phyloP scores from a whole-genome alignment of 2,888 invertebrate species.

The Dermolepida albohirtum region DNA sequence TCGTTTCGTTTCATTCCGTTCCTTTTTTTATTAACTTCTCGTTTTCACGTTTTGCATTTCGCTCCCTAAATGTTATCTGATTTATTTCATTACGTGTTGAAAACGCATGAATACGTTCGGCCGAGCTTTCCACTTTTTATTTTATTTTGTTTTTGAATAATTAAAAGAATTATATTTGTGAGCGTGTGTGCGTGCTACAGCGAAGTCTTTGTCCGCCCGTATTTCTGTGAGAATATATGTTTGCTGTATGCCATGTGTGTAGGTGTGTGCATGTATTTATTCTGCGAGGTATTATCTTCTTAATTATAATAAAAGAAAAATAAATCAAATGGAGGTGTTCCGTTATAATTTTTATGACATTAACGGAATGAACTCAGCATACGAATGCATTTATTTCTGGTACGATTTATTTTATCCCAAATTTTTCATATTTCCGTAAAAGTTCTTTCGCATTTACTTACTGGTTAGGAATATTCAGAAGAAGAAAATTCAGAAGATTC shows the following conservation, averaged over 20 bases:
- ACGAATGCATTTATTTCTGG: too few relatives aligned
- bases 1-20: conserved; percentile 12
- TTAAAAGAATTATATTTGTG: conserved; percentile 32
- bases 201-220: neutral
- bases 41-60: conserved; percentile 39
- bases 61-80: conserved; percentile 47
- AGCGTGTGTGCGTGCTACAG: neutral
- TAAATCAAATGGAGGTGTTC: conserved; percentile 16
- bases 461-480: too few relatives aligned
- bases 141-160: conserved; percentile 34
- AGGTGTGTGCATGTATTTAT: conserved; percentile 20
- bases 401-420: too few relatives aligned
- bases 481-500: too few relatives aligned
- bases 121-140: conserved; percentile 15
- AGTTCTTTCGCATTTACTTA: too few relatives aligned
- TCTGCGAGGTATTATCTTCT: conserved; percentile 29
- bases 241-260: neutral
- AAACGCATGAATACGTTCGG: conserved; percentile 39
- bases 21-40: conserved; percentile 33
- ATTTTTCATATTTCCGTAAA: too few relatives aligned
- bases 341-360: conserved; percentile 22
- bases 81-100: conserved; percentile 52
- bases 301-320: conserved; percentile 39
- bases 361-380: conserved; percentile 10
- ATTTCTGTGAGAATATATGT: neutral